A percentile compares a stretch with the other conserved stretches of the same genome.
These are phyloP conservation scores for Elegia similella DNA, from an alignment of 2,888 invertebrate species.

Conservation along the genomic window DNA sequence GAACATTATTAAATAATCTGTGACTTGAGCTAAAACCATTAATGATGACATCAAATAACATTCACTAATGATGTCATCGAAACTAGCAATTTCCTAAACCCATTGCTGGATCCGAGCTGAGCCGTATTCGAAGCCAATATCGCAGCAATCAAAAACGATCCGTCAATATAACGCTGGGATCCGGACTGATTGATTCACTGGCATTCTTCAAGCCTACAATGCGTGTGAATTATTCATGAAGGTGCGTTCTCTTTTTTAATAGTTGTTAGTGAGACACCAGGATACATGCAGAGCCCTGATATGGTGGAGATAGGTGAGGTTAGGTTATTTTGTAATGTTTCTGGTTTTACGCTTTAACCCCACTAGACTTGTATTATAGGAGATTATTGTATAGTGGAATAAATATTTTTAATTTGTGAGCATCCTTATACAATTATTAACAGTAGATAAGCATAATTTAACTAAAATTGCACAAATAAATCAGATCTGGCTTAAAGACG, in stretches of 20 bases:
- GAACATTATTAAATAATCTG: no score
- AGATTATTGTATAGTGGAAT: no score
- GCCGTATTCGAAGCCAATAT: slow-evolving; percentile 25
- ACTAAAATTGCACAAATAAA: no score
- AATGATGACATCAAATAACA: neutral
- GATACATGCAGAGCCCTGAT: slow-evolving; percentile 33
- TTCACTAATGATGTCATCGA: neutral
- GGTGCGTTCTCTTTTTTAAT: slow-evolving; percentile 44
- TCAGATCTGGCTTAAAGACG: no score
- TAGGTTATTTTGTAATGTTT: no score
- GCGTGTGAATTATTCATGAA: slow-evolving; percentile 54
- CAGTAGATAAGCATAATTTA: no score
- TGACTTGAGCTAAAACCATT: neutral
- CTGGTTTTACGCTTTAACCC: no score
- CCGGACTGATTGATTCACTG: slow-evolving; percentile 51
- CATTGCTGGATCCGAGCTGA: slow-evolving; percentile 10
- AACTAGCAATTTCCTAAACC: neutral
- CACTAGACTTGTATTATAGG: no score
- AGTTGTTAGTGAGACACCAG: slow-evolving; percentile 49
- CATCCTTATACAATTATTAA: no score
- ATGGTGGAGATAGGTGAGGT: no score
- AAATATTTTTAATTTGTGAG: no score
- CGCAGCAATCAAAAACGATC: slow-evolving; percentile 31
- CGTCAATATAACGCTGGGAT: slow-evolving; percentile 36
- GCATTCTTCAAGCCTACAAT: slow-evolving; percentile 50